Conservation (phyloP, 2,888 invertebrate genomes). For the Pemphredon lugubris region DNA sequence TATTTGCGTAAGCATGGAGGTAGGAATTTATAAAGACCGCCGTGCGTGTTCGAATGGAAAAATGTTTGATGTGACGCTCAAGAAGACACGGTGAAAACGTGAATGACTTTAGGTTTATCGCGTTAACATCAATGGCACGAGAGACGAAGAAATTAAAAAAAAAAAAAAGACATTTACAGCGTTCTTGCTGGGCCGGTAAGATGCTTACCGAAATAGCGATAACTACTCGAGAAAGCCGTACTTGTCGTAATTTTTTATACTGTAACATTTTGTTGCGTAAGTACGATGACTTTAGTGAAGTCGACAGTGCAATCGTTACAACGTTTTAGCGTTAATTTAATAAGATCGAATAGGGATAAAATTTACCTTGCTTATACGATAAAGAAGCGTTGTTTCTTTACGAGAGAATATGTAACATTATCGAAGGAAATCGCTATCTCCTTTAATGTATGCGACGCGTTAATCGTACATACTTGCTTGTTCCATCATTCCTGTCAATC, state of each 20-base stretch:
- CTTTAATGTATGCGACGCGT: constrained; percentile 30
- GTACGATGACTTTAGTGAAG: constrained; percentile 52
- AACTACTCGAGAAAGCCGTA: constrained; percentile 50
- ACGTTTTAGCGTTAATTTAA: constrained; percentile 50
- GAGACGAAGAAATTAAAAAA: background rate
- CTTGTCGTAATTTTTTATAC: constrained; percentile 61
- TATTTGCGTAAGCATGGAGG: constrained; percentile 53
- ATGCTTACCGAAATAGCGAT: constrained; percentile 28
- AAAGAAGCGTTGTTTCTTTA: constrained; percentile 44
- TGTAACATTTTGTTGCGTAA: constrained; percentile 59
- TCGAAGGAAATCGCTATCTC: constrained; percentile 61
- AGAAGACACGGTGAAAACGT: constrained; percentile 30
- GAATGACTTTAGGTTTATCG: constrained; percentile 14
- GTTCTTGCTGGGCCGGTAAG: constrained; percentile 40
- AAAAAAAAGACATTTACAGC: constrained; percentile 28
- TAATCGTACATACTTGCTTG: background rate
- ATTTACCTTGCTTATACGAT: constrained; percentile 47
- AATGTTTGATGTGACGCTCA: constrained; percentile 50
- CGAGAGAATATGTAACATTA: constrained; percentile 40
- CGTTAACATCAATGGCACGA: constrained; percentile 4
- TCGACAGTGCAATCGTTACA: constrained; percentile 50
- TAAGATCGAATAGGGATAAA: constrained; percentile 41
- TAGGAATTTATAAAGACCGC: constrained; percentile 33
- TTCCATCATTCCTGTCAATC: background rate
- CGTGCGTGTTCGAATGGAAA: constrained; percentile 54